Evolutionary conservation across 2,113 vertebrate genomes (phyloP), one percentile per base, ranked within the genome.

Genomic region (Paracanthobrama guichenoti): DNA sequence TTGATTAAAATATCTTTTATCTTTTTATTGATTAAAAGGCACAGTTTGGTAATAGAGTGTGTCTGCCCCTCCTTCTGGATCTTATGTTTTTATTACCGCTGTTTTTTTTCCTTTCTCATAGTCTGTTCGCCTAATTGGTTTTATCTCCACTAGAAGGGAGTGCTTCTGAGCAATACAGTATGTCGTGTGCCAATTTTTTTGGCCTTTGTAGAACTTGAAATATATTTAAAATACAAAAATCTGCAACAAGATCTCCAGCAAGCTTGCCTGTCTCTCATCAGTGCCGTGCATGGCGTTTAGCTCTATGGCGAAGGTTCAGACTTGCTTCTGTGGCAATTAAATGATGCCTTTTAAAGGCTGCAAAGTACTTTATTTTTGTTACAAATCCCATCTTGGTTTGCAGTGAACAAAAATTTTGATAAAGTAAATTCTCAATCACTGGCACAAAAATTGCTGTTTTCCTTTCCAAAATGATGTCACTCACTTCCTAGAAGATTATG

Each of bases 11-110:
- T 93, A 94, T 94, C 87, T 93, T 93, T 93, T 92, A 94, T 95
- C 92, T 93, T 89, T 93, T 93, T 94, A 94, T 94, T 95, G 94
- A 95, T 94, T 94, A 94, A 95, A 95, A 94, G 93, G 89, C 89
- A 75, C 85, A 88, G 90, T 93, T 94, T 93, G 90, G 87, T 94
- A 93, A 93, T 92, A 90, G 89, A 93, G 90, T 87, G 92, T 88
- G 89, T 90, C 84, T 82, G 82, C 83, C 87, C 85, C 89, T 87
- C 89, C 88, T 85, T 79, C 85, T 59, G 71, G 82, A 55, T 82
- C 39, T 84, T 83, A 86, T 73, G 84, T 87, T 82, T 72, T 80
- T 87, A 12, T 83, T 62, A 90, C 85, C 82, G 69, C 75, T 31
- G 35, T 50, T 75, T 67, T 76, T 48, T 71, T 78, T 69, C 55